A percentile compares a stretch with the other conserved stretches of the same genome.
phyloP scores from a whole-genome alignment of 2,113 vertebrate species.

The Empidonax alnorum region DNA sequence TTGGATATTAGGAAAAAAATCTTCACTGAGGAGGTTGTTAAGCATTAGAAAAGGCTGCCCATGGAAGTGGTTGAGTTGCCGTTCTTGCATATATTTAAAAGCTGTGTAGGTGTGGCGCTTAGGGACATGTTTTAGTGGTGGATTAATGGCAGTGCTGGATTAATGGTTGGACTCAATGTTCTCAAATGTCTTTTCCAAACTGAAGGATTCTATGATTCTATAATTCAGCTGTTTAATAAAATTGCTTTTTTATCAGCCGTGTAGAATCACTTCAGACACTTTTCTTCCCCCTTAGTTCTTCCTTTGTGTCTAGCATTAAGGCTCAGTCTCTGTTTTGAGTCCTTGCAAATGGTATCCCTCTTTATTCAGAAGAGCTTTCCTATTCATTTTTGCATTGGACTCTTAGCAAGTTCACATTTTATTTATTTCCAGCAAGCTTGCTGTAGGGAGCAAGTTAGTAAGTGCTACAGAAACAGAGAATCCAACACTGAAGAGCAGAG shows the following conservation, averaged over 20 bases:
- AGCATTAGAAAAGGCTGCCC: neutral
- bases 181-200: neutral
- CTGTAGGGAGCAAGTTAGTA: neutral
- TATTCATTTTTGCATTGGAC: neutral
- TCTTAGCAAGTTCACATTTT: neutral
- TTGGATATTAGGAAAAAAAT: neutral
- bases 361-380: neutral
- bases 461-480: constrained; percentile 18
- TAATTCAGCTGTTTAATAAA: neutral
- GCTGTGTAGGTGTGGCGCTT: neutral
- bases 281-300: neutral
- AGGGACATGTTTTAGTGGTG: neutral
- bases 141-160: neutral
- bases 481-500: neutral
- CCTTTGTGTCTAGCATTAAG: neutral
- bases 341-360: neutral
- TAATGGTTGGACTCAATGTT: neutral
- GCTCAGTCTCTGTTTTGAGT: neutral
- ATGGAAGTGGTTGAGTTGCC: neutral
- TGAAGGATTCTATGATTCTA: neutral
- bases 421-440: constrained; percentile 24
- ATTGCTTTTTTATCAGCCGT: neutral
- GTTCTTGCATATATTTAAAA: neutral
- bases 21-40: neutral
- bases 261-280: neutral